Percentiles rank a stretch among this genome's conserved stretches.
Evolutionary conservation across 2,113 vertebrate genomes (phyloP).

Genomic region (Psilopogon haemacephalus): DNA sequence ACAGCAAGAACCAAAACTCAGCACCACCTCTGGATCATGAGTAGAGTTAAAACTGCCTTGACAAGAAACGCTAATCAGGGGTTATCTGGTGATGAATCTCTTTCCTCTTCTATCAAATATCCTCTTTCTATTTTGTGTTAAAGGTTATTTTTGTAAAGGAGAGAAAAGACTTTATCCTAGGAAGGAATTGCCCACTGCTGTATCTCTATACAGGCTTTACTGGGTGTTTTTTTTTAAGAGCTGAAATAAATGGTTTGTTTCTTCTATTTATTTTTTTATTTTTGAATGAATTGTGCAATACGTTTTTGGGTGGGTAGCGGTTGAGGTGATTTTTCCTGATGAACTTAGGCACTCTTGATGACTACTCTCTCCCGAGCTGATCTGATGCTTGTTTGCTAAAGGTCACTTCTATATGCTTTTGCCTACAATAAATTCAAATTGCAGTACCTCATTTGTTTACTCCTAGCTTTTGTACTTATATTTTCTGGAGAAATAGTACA

Average conservation of each 20-base stretch:
- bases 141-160: conserved; percentile 62
- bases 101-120: conserved; percentile 42
- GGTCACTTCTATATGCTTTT: conserved; percentile 74
- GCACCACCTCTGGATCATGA: conserved; percentile 26
- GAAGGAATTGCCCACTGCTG: conserved; percentile 35
- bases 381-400: conserved; percentile 74
- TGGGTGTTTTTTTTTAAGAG: conserved; percentile 67
- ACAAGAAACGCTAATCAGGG: conserved; percentile 27
- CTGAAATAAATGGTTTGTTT: conserved; percentile 62
- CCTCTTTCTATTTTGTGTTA: conserved; percentile 70
- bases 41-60: conserved; percentile 33
- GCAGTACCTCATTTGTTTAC: conserved; percentile 84
- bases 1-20: conserved; percentile 27
- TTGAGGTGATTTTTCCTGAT: conserved; percentile 70
- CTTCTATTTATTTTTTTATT: conserved; percentile 77
- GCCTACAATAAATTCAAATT: conserved; percentile 75
- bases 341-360: conserved; percentile 62
- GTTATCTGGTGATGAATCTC: conserved; percentile 23
- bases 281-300: conserved; percentile 90
- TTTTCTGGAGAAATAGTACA: conserved; percentile 82
- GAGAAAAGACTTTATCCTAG: conserved; percentile 42
- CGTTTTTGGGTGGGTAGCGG: conserved; percentile 66
- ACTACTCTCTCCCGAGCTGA: conserved; percentile 49
- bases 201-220: conserved; percentile 35
- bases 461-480: conserved; percentile 87